Base-by-base conservation (phyloP, 2,113 vertebrate species). In the Aramus guarauna region DNA sequence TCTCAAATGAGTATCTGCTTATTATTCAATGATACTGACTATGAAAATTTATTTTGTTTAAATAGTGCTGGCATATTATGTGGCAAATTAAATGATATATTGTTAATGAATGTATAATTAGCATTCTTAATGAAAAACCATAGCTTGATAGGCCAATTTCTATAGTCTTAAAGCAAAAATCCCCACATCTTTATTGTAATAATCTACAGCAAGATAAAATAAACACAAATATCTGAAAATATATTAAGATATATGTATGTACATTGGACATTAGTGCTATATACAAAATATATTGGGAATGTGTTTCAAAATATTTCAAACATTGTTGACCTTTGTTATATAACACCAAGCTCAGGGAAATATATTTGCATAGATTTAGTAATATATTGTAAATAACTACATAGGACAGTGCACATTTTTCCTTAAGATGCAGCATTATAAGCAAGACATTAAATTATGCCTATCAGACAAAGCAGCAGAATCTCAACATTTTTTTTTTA, bases 351-450 rank as follows among this genome's bases (percentile, higher is more conserved):
- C 98, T 98, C n/a, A 39, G 95, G 93, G 95, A 98, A 98, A 97
- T 97, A 96, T 97, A 98, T 98, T 98, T 98, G 98, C 98, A 98
- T 98, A 98, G 98, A 97, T 98, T 98, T 98, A 98, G 98, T 97
- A 96, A 98, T 98, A 97, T 97, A 97, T 98, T 98, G 98, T 98
- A 98, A 98, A 98, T 98, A 98, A 98, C 97, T 97, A 95, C 94
- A 39, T 64, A 97, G 97, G 97, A 98, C 98, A 97, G 96, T 97
- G 94, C 97, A 96, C 98, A 98, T 98, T 98, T 98, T 98, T 98
- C 97, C 98, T 97, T 98, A 98, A 98, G 98, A 98, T 98, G 96
- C 98, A 98, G 97, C 97, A 97, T 98, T 98, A 98, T 97, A 97
- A 98, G 97, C 94, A 96, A 98, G 98, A 97, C 97, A 97, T 98